Evolutionary conservation across 2,797 vertebrate species (phyloP).

Genomic region (Enteromius afrohamiltoni): DNA sequence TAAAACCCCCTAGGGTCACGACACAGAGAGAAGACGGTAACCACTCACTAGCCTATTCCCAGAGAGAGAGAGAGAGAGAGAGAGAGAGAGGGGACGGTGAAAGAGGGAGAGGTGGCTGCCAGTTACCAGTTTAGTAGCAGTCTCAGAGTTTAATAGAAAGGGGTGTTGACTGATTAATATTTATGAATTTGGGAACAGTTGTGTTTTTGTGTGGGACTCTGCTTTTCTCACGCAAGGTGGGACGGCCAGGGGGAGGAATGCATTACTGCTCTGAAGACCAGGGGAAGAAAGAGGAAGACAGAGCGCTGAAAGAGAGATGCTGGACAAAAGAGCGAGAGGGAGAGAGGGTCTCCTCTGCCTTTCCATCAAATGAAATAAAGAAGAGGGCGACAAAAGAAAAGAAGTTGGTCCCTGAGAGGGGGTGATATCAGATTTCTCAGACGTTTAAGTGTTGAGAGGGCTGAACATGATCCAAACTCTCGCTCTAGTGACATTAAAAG

Average conservation of each 20-base stretch:
- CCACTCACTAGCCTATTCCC: conserved; percentile 40
- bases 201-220: conserved; percentile 66
- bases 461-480: conserved; percentile 62
- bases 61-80: conserved; percentile 29
- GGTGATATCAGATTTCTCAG: conserved; percentile 61
- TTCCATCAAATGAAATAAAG: conserved; percentile 62
- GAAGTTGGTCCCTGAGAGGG: conserved; percentile 56
- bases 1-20: conserved; percentile 54
- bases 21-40: conserved; percentile 52
- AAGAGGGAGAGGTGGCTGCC: conserved; percentile 40
- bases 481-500: conserved; percentile 50
- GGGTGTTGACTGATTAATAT: conserved; percentile 72
- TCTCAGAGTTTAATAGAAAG: conserved; percentile 63
- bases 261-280: conserved; percentile 62
- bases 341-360: conserved; percentile 54
- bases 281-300: conserved; percentile 62
- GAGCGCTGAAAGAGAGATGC: conserved; percentile 61
- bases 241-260: conserved; percentile 63
- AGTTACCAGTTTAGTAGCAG: conserved; percentile 61
- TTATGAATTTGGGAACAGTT: conserved; percentile 71
- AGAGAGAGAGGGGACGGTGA: not conserved
- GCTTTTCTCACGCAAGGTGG: conserved; percentile 65
- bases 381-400: conserved; percentile 56
- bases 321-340: conserved; percentile 56
- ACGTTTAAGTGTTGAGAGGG: conserved; percentile 56